Conservation (phyloP, 1,140 invertebrate species). For the Berghia stephanieae region DNA sequence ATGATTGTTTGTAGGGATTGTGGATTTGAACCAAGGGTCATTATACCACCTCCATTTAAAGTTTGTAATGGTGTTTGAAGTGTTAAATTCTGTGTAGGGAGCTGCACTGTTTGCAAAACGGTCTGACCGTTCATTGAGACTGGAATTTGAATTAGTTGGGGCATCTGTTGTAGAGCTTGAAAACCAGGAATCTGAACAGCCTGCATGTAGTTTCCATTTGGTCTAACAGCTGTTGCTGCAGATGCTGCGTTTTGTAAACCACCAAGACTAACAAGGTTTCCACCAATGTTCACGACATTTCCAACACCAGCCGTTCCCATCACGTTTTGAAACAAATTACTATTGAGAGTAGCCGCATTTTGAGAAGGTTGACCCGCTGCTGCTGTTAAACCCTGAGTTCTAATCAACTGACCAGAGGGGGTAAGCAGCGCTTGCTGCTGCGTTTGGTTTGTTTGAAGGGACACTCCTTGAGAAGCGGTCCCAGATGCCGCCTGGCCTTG, state of each 20-base stretch:
- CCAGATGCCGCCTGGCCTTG: too few species aligned
- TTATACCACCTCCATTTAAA: neutral
- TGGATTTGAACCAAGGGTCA: slow-evolving; percentile 1
- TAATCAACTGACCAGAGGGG: slow-evolving; percentile 74
- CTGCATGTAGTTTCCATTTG: slow-evolving; percentile 66
- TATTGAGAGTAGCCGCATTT: slow-evolving; percentile 35
- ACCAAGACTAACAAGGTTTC: slow-evolving; percentile 43
- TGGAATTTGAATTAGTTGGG: slow-evolving; percentile 70
- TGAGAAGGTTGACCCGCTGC: slow-evolving; percentile 40
- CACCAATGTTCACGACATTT: slow-evolving; percentile 50
- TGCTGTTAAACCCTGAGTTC: slow-evolving; percentile 59
- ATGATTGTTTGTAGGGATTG: slow-evolving; percentile 31
- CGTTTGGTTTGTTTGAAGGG: slow-evolving; percentile 64
- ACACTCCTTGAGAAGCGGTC: too few species aligned
- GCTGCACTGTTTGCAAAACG: slow-evolving; percentile 48
- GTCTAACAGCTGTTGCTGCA: too few species aligned
- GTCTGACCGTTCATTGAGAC: slow-evolving; percentile 89
- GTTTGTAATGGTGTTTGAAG: slow-evolving; percentile 4
- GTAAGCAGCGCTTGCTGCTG: slow-evolving; percentile 65
- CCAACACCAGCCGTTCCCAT: slow-evolving; percentile 55
- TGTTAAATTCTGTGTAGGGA: slow-evolving; percentile 71
- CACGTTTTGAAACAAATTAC: slow-evolving; percentile 55
- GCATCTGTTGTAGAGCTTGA: slow-evolving; percentile 46
- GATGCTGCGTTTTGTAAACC: slow-evolving; percentile 41
- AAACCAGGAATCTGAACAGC: slow-evolving; percentile 76